Base-by-base conservation (phyloP, 2,888 invertebrate genomes). In the Drosophila atroscutellata region DNA sequence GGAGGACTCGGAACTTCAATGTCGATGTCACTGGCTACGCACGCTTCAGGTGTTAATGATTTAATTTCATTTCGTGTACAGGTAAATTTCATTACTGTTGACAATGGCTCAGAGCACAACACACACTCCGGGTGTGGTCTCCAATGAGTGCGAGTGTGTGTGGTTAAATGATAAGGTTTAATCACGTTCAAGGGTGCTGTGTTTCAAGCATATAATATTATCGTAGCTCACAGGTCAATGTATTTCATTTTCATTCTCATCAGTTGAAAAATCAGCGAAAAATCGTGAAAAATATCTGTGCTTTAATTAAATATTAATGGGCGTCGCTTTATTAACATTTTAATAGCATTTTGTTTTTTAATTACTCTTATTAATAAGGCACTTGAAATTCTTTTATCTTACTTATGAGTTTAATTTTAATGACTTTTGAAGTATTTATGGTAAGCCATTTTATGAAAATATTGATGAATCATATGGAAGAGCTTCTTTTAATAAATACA, bases 41-140 rank as follows among this genome's bases (percentile, higher is more conserved):
- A 80, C 83, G 90, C 89, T 90, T 80, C 85, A 90, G 90, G 85
- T 86, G 85, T 86, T 90, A 86, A 90, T 86, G 90, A 86, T 86
- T 90, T 86, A 90, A 86, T 86, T 86, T 86, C 77, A 70, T 90
- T 90, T 86, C 89, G 71, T 80, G 89, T 80, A 72, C 74, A 90
- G 75, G 89, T 86, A 90, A 86, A 86, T 86, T 86, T 90, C 85
- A 86, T 86, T 86, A 86, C 75, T 81, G 86, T 86, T 83, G 90
- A 90, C 90, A 86, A 86, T 90, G 86, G 73, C 72, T 62, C 70
- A 71, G 42, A 56, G 42, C 56, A 20, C 56, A 39, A 15, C 39
- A 64, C 71, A 71, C 50, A 50, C 58, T 55, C n/a, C 20, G 47
- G n/a, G 42, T 36, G 50, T 52, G 42, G 39, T 1, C 39, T 11